Conservation (phyloP, 2,888 invertebrate species). For the Noctua janthina region DNA sequence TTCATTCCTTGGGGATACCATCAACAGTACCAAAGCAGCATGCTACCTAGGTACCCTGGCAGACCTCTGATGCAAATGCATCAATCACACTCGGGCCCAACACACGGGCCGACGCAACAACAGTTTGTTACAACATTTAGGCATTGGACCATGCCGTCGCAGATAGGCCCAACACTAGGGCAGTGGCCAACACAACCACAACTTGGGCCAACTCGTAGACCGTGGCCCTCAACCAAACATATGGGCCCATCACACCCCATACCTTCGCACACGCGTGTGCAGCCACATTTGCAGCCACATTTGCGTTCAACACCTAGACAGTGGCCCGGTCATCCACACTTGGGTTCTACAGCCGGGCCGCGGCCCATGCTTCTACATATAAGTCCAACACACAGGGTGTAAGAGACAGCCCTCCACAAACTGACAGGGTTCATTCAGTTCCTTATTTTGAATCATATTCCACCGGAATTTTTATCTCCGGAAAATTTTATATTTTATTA, state of each 20-base stretch:
- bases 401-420: too few species aligned
- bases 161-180: not conserved
- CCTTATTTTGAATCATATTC: too few species aligned
- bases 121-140: not conserved
- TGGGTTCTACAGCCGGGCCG: not conserved
- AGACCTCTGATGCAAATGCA: not conserved
- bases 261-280: too few species aligned
- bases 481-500: too few species aligned
- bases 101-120: not conserved
- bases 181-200: not conserved
- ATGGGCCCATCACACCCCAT: too few species aligned
- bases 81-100: too few species aligned
- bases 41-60: not conserved
- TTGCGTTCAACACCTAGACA: not conserved
- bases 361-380: not conserved
- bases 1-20: slow-evolving; percentile 5
- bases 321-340: not conserved
- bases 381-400: too few species aligned
- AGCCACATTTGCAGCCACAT: too few species aligned
- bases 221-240: not conserved
- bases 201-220: not conserved
- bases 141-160: not conserved
- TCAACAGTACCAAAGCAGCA: not conserved
- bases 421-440: too few species aligned
- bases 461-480: too few species aligned